Base-by-base conservation (phyloP, 2,888 invertebrate genomes). In the Aspidiotus destructor region DNA sequence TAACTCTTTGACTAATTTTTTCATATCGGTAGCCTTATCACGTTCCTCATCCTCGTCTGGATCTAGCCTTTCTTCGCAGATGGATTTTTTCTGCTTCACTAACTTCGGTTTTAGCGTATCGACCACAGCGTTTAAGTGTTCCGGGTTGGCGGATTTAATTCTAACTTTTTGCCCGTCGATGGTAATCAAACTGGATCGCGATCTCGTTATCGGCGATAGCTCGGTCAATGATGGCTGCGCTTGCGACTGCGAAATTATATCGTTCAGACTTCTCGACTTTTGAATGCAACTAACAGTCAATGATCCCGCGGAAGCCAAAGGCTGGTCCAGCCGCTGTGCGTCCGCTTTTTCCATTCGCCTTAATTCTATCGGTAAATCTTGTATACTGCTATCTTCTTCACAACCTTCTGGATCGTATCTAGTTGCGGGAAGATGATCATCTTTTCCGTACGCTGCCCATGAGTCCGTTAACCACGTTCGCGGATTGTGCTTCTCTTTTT, bases 291-390 rank as follows among this genome's bases (percentile, higher is more conserved):
- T 58, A 10, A 16, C 11, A 0, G 41, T 62, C 42, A 69, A 67
- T 15, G 53, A 52, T 2, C 81, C 72, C 41, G 62, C 61, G 7
- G 57, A n/a, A 9, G 70, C 17, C 8, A 70, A 58, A 7, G 67
- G 44, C 16, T 52, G 52, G 11, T 68, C 68, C 15, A 11, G 40
- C n/a, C 40, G 53, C 71, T 72, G 54, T 11, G 71, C 55, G 41
- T 74, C 73, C 62, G 71, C 70, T 58, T 73, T 76, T 75, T 89
- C 89, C 70, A 93, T 81, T 53, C 92, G 84, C 42, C 92, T 83
- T 68, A 94, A 79, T 79, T 94, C 94, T 69, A 94, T 94, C 3
- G 92, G 93, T 72, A 93, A 81, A 76, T 93, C 91, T 74, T 87
- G 88, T 40, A 82, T 78, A 75, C 71, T 72, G 48, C 70, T 70